A percentile compares a stretch with the other conserved stretches of the same genome.
Evolutionary conservation across 2,113 vertebrate species (phyloP).

Genomic region (Crotalus helleri): DNA sequence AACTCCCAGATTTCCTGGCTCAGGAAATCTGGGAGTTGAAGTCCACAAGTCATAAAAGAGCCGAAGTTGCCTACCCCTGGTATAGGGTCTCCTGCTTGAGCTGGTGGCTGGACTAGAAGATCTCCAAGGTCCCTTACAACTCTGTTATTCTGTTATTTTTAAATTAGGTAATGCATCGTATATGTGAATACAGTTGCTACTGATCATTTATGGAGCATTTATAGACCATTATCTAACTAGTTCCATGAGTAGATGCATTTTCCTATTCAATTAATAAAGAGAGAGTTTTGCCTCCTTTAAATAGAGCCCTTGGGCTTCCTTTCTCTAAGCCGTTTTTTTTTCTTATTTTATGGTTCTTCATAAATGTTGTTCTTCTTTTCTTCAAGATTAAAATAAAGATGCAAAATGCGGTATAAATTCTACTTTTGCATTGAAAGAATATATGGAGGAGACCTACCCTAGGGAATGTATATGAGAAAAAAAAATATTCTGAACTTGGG

Average conservation of each 20-base stretch:
- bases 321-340: not conserved
- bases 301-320: not conserved
- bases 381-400: not conserved
- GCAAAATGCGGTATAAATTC: not conserved
- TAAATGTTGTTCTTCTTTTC: not conserved
- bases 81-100: not conserved
- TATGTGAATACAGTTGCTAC: not conserved
- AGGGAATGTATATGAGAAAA: not conserved
- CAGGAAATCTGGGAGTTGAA: too few relatives aligned
- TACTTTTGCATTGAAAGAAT: not conserved
- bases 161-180: not conserved
- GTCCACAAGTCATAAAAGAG: too few relatives aligned
- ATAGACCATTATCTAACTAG: not conserved
- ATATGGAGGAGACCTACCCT: not conserved
- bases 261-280: not conserved
- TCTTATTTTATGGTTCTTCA: not conserved
- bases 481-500: not conserved
- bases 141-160: not conserved
- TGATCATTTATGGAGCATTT: not conserved
- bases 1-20: too few relatives aligned
- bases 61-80: too few relatives aligned
- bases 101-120: not conserved
- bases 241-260: constrained; percentile 16
- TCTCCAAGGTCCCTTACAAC: not conserved
- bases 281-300: not conserved